These are phyloP conservation scores for Xenops minutus DNA, from an alignment of 2,797 vertebrate genomes.

Conservation along the genomic window DNA sequence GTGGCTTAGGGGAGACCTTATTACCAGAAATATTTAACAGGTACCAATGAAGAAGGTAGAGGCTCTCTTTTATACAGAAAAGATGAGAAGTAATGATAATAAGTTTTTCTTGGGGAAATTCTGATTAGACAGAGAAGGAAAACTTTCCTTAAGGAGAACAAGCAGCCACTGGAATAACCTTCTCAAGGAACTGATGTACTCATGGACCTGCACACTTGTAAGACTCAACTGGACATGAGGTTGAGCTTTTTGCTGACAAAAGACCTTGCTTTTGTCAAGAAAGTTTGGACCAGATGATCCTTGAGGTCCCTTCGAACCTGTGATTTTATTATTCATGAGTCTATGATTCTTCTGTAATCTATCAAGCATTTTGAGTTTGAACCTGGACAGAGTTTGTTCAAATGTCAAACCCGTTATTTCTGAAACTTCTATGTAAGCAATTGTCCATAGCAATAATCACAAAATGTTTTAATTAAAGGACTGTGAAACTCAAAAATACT, in stretches of 20 bases:
- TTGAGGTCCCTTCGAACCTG: background rate
- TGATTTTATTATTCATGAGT: background rate
- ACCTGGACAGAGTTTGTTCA: background rate
- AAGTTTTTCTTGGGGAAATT: background rate
- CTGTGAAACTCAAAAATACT: background rate
- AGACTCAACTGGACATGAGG: background rate
- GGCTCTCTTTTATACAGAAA: background rate
- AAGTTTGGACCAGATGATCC: background rate
- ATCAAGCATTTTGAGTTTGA: background rate
- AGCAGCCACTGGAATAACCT: background rate
- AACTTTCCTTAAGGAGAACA: background rate
- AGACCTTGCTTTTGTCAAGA: accelerated
- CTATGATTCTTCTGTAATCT: background rate
- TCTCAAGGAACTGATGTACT: background rate
- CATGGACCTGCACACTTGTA: background rate
- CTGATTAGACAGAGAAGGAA: background rate
- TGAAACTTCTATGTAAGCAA: background rate
- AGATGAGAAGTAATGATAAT: background rate
- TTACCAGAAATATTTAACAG: background rate
- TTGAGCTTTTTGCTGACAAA: background rate
- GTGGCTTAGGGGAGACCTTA: background rate
- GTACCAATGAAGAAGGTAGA: background rate
- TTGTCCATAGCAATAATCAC: background rate
- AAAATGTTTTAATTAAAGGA: background rate
- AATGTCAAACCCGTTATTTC: background rate